Evolutionary conservation across 2,888 invertebrate genomes (phyloP).

Genomic region (Drosophila anomalata): DNA sequence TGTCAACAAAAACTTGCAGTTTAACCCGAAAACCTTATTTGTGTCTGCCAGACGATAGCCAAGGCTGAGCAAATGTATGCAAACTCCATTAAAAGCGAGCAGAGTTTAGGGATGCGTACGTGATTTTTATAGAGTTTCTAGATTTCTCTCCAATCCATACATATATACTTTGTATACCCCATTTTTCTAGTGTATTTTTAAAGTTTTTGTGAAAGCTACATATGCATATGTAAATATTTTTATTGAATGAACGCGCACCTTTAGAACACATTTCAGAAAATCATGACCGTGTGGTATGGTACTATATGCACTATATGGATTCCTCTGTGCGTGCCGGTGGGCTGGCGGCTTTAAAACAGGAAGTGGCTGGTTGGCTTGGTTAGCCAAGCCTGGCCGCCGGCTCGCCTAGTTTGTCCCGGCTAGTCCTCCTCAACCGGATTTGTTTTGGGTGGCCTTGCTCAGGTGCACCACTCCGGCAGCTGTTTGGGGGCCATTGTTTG

Average conservation of each 20-base stretch:
- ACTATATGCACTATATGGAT: conserved; percentile 22
- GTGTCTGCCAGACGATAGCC: conserved; percentile 46
- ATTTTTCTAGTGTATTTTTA: neutral
- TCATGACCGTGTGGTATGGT: conserved; percentile 9
- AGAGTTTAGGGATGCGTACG: conserved; percentile 28
- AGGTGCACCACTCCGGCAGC: conserved; percentile 71
- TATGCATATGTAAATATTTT: neutral
- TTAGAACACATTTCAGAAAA: conserved; percentile 24
- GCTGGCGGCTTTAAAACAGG: conserved; percentile 71
- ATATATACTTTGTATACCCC: neutral
- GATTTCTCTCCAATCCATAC: neutral
- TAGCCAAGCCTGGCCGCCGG: conserved; percentile 69
- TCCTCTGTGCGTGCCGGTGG: conserved; percentile 43
- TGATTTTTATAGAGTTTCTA: neutral
- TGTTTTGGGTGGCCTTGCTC: conserved; percentile 55
- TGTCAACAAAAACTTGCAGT: conserved; percentile 78
- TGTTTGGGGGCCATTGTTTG: conserved; percentile 67
- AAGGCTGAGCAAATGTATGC: conserved; percentile 44
- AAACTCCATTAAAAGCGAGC: conserved; percentile 33
- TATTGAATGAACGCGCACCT: conserved; percentile 6
- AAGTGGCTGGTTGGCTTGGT: conserved; percentile 79
- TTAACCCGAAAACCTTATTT: conserved; percentile 78
- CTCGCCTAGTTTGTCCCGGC: conserved; percentile 33
- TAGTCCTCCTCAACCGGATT: conserved; percentile 30
- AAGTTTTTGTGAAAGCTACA: neutral